phyloP scores from a whole-genome alignment of 2,113 vertebrate genomes.

The Opisthocomus hoazin region DNA sequence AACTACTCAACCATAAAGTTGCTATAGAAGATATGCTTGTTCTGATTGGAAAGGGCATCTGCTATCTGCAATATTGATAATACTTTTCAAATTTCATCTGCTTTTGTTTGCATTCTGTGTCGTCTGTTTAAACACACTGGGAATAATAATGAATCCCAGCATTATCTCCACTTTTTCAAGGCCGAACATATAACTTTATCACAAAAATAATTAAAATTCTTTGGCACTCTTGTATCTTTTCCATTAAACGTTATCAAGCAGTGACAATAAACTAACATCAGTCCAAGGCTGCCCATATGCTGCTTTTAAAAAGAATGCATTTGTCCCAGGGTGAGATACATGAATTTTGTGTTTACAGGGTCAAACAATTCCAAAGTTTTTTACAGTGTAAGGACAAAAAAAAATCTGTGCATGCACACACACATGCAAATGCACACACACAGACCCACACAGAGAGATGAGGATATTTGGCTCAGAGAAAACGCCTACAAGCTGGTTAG shows the following conservation, averaged over 20 bases:
- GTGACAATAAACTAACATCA: slow-evolving; percentile 93
- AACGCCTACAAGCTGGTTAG: slow-evolving; percentile 62
- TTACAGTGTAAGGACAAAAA: slow-evolving; percentile 61
- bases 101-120: slow-evolving; percentile 99
- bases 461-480: slow-evolving; percentile 47
- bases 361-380: slow-evolving; percentile 74
- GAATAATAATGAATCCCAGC: slow-evolving; percentile 99
- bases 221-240: slow-evolving; percentile 98
- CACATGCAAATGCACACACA: slow-evolving; percentile 9
- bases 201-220: slow-evolving; percentile 99
- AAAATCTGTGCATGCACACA: slow-evolving; percentile 64
- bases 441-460: neutral
- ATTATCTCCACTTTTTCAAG: slow-evolving; percentile 99
- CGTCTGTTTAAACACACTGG: slow-evolving; percentile 99
- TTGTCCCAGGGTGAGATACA: slow-evolving; percentile 77
- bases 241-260: slow-evolving; percentile 98
- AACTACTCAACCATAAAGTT: slow-evolving; percentile 99
- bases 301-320: slow-evolving; percentile 80
- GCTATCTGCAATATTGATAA: slow-evolving; percentile 99
- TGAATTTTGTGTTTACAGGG: slow-evolving; percentile 81
- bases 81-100: slow-evolving; percentile 99
- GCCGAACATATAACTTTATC: slow-evolving; percentile 99
- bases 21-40: slow-evolving; percentile 96
- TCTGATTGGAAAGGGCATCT: slow-evolving; percentile 99
- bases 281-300: slow-evolving; percentile 87